These are phyloP conservation scores for Pristiophorus japonicus DNA, from an alignment of 2,113 vertebrate genomes.

Conservation along the genomic window DNA sequence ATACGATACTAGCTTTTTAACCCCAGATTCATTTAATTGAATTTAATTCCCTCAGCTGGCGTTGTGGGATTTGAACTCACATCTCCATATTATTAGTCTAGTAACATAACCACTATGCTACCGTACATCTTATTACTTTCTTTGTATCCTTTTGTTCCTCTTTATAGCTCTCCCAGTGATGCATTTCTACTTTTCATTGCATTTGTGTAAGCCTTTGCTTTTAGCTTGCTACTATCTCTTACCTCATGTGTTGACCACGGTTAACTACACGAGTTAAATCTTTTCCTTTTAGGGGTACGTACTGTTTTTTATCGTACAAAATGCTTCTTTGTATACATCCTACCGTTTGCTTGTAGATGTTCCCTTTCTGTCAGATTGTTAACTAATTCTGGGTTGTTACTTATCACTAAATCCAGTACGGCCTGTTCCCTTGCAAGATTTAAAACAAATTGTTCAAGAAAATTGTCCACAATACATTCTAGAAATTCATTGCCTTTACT, in stretches of 20 bases:
- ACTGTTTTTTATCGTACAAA: neutral
- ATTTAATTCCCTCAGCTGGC: too few species aligned
- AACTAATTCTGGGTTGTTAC: neutral
- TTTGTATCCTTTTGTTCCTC: neutral
- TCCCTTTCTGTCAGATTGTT: neutral
- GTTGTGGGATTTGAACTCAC: too few species aligned
- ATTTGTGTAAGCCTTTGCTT: neutral
- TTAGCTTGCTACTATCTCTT: neutral
- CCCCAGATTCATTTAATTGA: too few species aligned
- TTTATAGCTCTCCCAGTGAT: neutral
- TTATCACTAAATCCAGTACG: neutral
- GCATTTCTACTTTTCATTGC: neutral
- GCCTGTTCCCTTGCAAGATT: neutral
- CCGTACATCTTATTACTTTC: neutral
- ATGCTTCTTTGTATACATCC: neutral
- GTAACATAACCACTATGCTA: too few species aligned
- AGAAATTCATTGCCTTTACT: neutral
- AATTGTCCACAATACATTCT: neutral
- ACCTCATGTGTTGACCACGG: neutral
- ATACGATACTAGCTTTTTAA: too few species aligned
- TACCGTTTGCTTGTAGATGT: neutral
- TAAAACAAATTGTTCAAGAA: neutral
- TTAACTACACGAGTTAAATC: neutral
- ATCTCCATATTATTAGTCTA: too few species aligned
- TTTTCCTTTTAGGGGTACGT: neutral